A percentile compares a stretch with the other conserved stretches of the same genome.
Evolutionary conservation across 92 coral and sea anemone species (phyloP).

Genomic region (Actinostola sp.): DNA sequence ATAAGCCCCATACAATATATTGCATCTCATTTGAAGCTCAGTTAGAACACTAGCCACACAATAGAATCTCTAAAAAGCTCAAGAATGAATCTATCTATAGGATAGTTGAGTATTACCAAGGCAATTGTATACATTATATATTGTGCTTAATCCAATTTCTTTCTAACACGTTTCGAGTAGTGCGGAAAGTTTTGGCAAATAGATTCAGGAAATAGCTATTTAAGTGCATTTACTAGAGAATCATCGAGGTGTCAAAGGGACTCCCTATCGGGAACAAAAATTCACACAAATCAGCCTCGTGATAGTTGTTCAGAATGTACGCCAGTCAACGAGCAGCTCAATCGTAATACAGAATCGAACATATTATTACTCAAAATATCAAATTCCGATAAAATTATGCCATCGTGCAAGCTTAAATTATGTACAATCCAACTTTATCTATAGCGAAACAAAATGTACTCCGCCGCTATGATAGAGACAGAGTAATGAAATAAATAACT

Average conservation of each 20-base stretch:
- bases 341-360: too few relatives aligned
- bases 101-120: background rate
- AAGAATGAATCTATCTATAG: too few relatives aligned
- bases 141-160: background rate
- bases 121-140: background rate
- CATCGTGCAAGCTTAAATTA: background rate
- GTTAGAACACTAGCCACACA: background rate
- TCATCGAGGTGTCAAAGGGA: slow-evolving; percentile 68
- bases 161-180: slow-evolving; percentile 22
- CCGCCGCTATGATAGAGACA: too few relatives aligned
- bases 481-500: too few relatives aligned
- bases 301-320: background rate
- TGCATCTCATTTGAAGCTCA: slow-evolving; percentile 4
- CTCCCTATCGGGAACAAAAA: slow-evolving; percentile 23
- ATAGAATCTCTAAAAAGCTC: background rate
- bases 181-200: slow-evolving; percentile 61
- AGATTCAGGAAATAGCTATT: slow-evolving; percentile 76
- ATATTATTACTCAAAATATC: too few relatives aligned
- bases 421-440: background rate
- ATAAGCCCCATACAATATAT: background rate
- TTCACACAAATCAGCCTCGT: slow-evolving; percentile 24
- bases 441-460: too few relatives aligned
- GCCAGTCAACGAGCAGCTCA: too few relatives aligned
- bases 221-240: slow-evolving; percentile 74
- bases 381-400: background rate